phyloP scores from a whole-genome alignment of 2,888 invertebrate species.

The Rhodophaea formosa region DNA sequence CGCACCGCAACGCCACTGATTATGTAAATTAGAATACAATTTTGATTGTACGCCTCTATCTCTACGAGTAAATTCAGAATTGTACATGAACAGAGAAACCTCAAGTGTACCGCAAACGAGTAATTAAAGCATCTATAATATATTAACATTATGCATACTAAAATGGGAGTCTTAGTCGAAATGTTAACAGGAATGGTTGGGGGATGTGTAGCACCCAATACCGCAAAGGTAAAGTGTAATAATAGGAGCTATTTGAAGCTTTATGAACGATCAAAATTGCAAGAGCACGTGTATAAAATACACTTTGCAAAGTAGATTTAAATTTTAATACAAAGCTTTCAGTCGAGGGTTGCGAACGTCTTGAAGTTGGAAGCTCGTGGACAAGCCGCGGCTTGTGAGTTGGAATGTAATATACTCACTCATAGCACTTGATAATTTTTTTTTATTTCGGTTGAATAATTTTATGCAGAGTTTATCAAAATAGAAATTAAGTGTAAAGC shows the following conservation, averaged over 20 bases:
- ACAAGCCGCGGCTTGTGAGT: conserved; percentile 35
- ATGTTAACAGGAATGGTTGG: conserved; percentile 60
- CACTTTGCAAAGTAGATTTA: conserved; percentile 82
- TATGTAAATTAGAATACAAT: not conserved
- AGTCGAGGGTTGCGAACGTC: conserved; percentile 76
- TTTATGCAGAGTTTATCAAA: too few species aligned
- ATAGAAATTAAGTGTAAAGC: too few species aligned
- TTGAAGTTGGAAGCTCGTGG: conserved; percentile 71
- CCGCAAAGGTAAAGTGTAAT: conserved; percentile 75
- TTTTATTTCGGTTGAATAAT: too few species aligned
- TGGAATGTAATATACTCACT: not conserved
- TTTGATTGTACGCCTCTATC: conserved; percentile 1
- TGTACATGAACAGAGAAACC: conserved; percentile 57
- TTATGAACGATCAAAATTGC: conserved; percentile 81
- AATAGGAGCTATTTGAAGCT: conserved; percentile 75
- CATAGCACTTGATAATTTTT: not conserved
- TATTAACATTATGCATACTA: conserved; percentile 74
- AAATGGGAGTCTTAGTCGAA: conserved; percentile 68
- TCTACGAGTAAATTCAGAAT: conserved; percentile 40
- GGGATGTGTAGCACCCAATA: conserved; percentile 75
- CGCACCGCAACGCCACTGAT: not conserved
- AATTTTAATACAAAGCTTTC: conserved; percentile 81
- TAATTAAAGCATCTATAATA: conserved; percentile 77
- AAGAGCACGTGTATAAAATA: conserved; percentile 80
- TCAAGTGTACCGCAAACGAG: conserved; percentile 67